Percentiles rank a stretch among this genome's conserved stretches.
phyloP scores from a whole-genome alignment of 2,888 invertebrate species.

The Leistus spinibarbis region DNA sequence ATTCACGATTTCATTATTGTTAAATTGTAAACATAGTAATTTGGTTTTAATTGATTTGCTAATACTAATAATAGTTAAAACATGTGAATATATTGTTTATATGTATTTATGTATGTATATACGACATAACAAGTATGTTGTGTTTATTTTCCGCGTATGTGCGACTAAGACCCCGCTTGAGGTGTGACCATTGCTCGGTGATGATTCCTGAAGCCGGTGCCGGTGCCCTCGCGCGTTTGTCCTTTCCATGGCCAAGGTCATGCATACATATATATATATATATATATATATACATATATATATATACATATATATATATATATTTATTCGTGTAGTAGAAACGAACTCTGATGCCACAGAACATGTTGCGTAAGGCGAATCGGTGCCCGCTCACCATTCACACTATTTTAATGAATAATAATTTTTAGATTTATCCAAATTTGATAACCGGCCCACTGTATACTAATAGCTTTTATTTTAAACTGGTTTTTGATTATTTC shows the following conservation, averaged over 20 bases:
- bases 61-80: too few species aligned
- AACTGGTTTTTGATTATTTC: not conserved
- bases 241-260: conserved; percentile 23
- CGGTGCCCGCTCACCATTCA: not conserved
- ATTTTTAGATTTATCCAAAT: not conserved
- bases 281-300: too few species aligned
- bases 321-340: too few species aligned
- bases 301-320: too few species aligned
- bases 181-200: not conserved
- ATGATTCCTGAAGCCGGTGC: not conserved
- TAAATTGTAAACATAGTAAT: too few species aligned
- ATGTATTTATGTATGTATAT: too few species aligned
- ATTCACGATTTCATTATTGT: too few species aligned
- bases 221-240: not conserved
- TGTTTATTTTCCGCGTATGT: not conserved
- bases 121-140: not conserved
- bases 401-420: too few species aligned
- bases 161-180: not conserved
- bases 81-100: too few species aligned
- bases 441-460: not conserved
- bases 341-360: not conserved
- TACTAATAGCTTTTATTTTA: not conserved
- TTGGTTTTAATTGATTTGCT: too few species aligned
- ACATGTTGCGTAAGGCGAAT: conserved; percentile 9
- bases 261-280: too few species aligned